Evolutionary conservation across 2,113 vertebrate species (phyloP).

Genomic region (Poecile atricapillus): DNA sequence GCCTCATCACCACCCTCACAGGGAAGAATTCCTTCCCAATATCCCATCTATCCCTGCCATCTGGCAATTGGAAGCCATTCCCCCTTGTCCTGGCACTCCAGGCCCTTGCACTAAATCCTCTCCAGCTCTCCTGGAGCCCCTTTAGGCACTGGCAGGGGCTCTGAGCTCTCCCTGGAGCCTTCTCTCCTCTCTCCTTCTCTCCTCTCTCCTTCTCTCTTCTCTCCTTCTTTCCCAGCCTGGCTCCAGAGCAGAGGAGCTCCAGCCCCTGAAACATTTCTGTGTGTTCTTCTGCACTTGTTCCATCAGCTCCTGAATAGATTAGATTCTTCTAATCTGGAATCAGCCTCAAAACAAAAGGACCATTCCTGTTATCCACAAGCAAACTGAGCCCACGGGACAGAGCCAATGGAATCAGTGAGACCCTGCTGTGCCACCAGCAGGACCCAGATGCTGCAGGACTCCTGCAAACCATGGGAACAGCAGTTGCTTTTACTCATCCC

Average conservation of each 20-base stretch:
- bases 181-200: not conserved
- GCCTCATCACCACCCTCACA: not conserved
- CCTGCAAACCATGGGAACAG: not conserved
- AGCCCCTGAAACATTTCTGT: not conserved
- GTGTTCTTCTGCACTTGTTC: not conserved
- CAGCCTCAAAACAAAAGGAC: not conserved
- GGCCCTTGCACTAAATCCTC: fast-evolving
- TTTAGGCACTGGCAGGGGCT: not conserved
- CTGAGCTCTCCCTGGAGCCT: fast-evolving
- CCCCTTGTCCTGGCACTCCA: not conserved
- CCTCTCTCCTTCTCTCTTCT: too few species aligned
- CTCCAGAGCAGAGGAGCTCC: not conserved
- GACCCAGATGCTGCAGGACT: not conserved
- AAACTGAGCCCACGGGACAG: not conserved
- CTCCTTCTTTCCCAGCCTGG: too few species aligned
- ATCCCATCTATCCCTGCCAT: not conserved
- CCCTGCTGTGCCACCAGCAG: not conserved
- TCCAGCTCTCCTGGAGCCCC: not conserved
- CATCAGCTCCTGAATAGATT: not conserved
- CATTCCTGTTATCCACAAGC: not conserved
- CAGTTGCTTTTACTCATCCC: not conserved
- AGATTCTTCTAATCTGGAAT: not conserved
- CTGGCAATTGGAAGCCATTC: not conserved
- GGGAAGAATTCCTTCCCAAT: not conserved
- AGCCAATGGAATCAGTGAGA: not conserved